Evolutionary conservation across 2,113 vertebrate species (phyloP), one percentile per base, ranked within the genome.

Genomic region (Oenanthe melanoleuca): DNA sequence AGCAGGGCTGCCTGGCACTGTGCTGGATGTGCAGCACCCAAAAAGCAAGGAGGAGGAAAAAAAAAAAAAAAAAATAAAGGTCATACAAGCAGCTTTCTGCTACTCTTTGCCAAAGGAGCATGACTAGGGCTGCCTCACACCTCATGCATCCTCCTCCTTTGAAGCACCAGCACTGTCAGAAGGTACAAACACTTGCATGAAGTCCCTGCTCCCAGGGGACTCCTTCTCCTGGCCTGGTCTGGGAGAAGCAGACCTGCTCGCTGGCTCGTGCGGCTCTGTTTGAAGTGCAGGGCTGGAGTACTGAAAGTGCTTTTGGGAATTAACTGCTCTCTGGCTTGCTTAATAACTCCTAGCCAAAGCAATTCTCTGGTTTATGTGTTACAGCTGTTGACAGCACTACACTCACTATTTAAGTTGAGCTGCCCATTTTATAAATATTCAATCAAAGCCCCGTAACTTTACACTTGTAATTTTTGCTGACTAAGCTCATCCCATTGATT

Each of bases 401-500:
- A 2, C 49, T 73, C 61, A 52, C 29, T 86, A 77, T 83, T 80
- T 66, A 77, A 89, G 88, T 80, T 63, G 60, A 84, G n/a, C 64
- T 52, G 53, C 28, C 49, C 28, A 15, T 70, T 86, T 81, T 29
- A 86, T 31, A 89, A 88, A 91, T 61, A 83, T 52, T 80, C 72
- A 40, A 20, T 77, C 64, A 44, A 88, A 95, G 64, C 38, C n/a
- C 59, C 0, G 0, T 70, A 93, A 88, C 79, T 69, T 91, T 15
- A 82, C 61, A 31, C 50, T n/a, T 12, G 21, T 7, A 19, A 55
- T 59, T 89, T 89, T 53, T 91, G 70, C 89, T 85, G 69, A 64
- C 77, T 61, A 77, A 86, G 67, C 38, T 61, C 67, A 9, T 63
- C 38, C 63, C 60, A 80, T 56, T 37, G 90, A 90, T 93, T 90